Percentiles rank a stretch among this genome's conserved stretches.
phyloP scores from a whole-genome alignment of 1,140 invertebrate genomes.

The Neuroterus valhalla region DNA sequence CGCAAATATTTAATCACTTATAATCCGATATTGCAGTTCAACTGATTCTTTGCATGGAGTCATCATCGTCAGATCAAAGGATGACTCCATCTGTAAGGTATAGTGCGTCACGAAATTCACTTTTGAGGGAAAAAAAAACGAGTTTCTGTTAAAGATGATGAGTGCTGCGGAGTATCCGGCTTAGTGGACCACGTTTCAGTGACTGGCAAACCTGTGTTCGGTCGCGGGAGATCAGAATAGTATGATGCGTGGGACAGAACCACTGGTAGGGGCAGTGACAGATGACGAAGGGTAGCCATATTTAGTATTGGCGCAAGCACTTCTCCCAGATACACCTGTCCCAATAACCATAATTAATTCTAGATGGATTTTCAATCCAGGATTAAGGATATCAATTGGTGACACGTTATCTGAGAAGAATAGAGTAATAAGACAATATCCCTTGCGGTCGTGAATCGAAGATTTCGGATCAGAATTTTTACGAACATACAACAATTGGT shows the following conservation, averaged over 20 bases:
- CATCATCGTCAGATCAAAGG: not conserved
- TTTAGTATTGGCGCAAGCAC: conserved; percentile 55
- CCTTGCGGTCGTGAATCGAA: too few relatives aligned
- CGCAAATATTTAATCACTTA: conserved; percentile 8
- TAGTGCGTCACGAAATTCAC: not conserved
- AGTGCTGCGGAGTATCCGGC: not conserved
- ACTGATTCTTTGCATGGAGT: not conserved
- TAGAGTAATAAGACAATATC: too few relatives aligned
- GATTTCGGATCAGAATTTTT: too few relatives aligned
- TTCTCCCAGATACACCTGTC: conserved; percentile 8
- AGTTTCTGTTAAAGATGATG: not conserved
- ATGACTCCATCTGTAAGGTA: not conserved
- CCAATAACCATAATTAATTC: not conserved
- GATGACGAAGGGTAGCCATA: conserved; percentile 56
- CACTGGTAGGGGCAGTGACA: conserved; percentile 46
- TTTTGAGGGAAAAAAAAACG: conserved; percentile 1
- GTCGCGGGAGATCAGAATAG: conserved; percentile 47
- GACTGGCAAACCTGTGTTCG: conserved; percentile 32
- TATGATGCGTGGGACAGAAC: conserved; percentile 45
- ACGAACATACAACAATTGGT: too few relatives aligned
- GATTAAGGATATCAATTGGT: too few relatives aligned
- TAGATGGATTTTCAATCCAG: too few relatives aligned
- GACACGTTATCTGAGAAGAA: too few relatives aligned
- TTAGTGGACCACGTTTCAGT: conserved; percentile 37
- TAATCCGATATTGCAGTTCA: not conserved